Percentiles rank a stretch among this genome's conserved stretches.
Conservation (phyloP, 1,140 invertebrate genomes). For the Trachelipus rathkii region DNA sequence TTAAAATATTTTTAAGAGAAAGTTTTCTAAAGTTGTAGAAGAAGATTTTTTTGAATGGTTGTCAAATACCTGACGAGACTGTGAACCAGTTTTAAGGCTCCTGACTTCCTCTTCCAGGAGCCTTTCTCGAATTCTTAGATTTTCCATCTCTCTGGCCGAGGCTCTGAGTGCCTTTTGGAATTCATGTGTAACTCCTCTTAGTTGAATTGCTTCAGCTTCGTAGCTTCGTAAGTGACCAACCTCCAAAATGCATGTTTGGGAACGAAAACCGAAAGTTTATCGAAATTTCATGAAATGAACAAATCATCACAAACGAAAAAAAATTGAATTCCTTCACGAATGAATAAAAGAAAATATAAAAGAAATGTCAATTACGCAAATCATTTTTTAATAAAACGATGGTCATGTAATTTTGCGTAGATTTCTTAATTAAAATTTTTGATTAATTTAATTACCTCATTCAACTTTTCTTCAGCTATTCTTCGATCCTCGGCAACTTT, state of each 20-base stretch:
- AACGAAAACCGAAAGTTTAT: too few relatives aligned
- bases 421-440: too few relatives aligned
- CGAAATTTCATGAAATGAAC: too few relatives aligned
- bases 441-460: constrained; percentile 25
- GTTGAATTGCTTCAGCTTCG: constrained; percentile 58
- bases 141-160: constrained; percentile 57
- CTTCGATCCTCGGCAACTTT: constrained; percentile 25
- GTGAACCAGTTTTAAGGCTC: constrained; percentile 14
- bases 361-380: too few relatives aligned
- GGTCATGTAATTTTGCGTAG: too few relatives aligned
- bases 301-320: too few relatives aligned
- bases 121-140: constrained; percentile 54
- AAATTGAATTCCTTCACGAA: too few relatives aligned
- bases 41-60: neutral
- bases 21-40: neutral
- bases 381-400: too few relatives aligned
- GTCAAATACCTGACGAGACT: constrained; percentile 24
- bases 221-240: too few relatives aligned
- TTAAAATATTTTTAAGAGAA: neutral
- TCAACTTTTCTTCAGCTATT: constrained; percentile 22
- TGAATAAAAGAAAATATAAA: too few relatives aligned
- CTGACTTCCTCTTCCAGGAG: constrained; percentile 31
- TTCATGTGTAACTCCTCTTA: constrained; percentile 59
- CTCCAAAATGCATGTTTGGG: constrained; percentile 34
- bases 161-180: constrained; percentile 57